Evolutionary conservation across 2,888 invertebrate genomes (phyloP).

Genomic region (Aleiodes alternator): DNA sequence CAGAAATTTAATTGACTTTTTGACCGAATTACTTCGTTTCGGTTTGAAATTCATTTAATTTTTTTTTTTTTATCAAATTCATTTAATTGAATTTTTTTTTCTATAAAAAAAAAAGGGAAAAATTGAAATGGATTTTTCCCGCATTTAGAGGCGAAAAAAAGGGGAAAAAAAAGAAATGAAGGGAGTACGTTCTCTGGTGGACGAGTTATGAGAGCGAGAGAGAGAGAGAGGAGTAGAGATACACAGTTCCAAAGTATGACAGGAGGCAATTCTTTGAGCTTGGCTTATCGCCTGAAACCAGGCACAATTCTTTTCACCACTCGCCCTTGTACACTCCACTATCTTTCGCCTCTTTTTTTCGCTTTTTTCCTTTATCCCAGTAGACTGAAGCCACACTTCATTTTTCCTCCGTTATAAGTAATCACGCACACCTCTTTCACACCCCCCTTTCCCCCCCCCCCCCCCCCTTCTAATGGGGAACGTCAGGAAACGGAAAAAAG

Average conservation of each 20-base stretch:
- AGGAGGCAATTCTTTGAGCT: constrained; percentile 66
- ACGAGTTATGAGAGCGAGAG: constrained; percentile 41
- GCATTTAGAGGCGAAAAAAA: constrained; percentile 58
- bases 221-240: constrained; percentile 44
- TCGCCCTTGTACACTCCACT: constrained; percentile 47
- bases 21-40: not conserved
- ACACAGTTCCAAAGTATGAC: constrained; percentile 49
- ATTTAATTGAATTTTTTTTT: constrained; percentile 8
- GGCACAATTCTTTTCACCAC: constrained; percentile 62
- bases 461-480: constrained; percentile 54
- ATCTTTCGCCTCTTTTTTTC: constrained; percentile 48
- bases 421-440: constrained; percentile 55
- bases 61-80: not conserved
- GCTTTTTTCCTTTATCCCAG: constrained; percentile 11
- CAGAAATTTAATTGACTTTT: constrained; percentile 11
- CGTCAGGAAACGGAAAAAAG: constrained; percentile 29
- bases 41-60: constrained; percentile 10
- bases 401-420: constrained; percentile 55
- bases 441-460: constrained; percentile 55
- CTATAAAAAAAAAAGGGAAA: not conserved
- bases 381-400: constrained; percentile 51
- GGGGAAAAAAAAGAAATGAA: not conserved
- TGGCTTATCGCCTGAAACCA: constrained; percentile 70
- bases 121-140: constrained; percentile 62
- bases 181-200: constrained; percentile 24